A percentile compares a stretch with the other conserved stretches of the same genome.
Evolutionary conservation across 2,113 vertebrate species (phyloP).

Genomic region (Sinocyclocheilus grahami): DNA sequence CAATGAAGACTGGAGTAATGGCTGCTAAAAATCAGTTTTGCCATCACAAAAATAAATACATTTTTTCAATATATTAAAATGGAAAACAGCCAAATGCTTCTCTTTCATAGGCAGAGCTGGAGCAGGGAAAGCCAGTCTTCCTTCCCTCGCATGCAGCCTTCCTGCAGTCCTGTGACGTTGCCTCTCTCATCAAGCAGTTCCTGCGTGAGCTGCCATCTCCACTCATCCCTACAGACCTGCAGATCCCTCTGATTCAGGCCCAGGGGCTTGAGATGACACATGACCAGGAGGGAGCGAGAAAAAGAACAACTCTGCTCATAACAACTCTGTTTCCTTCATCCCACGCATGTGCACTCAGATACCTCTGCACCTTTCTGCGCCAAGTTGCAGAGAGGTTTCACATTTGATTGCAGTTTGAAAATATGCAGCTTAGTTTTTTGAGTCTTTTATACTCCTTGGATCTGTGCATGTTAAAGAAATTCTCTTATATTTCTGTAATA

Average conservation of each 20-base stretch:
- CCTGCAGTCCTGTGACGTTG: conserved; percentile 67
- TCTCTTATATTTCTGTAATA: not conserved
- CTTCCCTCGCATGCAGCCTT: conserved; percentile 28
- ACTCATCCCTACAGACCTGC: conserved; percentile 63
- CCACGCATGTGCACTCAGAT: conserved; percentile 55
- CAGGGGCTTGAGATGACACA: conserved; percentile 55
- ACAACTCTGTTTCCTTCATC: conserved; percentile 64
- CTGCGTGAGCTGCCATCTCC: conserved; percentile 65
- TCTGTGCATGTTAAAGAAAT: not conserved
- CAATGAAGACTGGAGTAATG: not conserved
- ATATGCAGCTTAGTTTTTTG: not conserved
- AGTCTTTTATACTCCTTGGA: not conserved
- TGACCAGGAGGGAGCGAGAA: conserved; percentile 34
- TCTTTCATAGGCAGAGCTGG: conserved; percentile 49
- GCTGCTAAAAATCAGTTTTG: not conserved
- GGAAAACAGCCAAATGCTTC: not conserved
- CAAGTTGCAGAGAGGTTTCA: conserved; percentile 65
- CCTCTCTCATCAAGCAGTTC: conserved; percentile 70
- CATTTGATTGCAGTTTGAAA: not conserved
- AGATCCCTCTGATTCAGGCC: conserved; percentile 64
- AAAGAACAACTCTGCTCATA: conserved; percentile 59
- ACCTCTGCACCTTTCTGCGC: conserved; percentile 67
- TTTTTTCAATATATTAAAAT: not conserved
- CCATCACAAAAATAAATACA: not conserved
- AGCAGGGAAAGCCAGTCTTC: conserved; percentile 57